Percentiles rank a stretch among this genome's conserved stretches.
Conservation (phyloP, 2,888 invertebrate genomes). For the Junonia oenone region DNA sequence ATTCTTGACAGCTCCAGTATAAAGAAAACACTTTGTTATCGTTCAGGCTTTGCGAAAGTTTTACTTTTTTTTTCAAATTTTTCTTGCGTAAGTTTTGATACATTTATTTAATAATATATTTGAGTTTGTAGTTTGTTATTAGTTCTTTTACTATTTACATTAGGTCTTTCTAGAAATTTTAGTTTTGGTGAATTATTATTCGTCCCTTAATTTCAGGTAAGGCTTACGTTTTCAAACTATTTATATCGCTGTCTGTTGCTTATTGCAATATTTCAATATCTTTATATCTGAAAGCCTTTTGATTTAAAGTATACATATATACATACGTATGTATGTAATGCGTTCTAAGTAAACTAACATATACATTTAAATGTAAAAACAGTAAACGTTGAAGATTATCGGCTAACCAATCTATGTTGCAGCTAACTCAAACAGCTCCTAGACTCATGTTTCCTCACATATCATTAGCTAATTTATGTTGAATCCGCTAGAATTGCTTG, state of each 20-base stretch:
- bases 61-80: background rate
- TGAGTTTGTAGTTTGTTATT: too few relatives aligned
- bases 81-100: background rate
- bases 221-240: too few relatives aligned
- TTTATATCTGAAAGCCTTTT: too few relatives aligned
- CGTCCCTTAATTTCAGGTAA: too few relatives aligned
- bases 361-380: background rate
- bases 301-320: too few relatives aligned
- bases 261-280: too few relatives aligned
- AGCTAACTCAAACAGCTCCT: constrained; percentile 21
- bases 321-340: too few relatives aligned
- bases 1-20: background rate
- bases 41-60: too few relatives aligned
- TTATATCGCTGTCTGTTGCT: too few relatives aligned
- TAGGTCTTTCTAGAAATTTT: too few relatives aligned
- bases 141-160: too few relatives aligned
- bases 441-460: constrained; percentile 51
- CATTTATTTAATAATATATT: background rate
- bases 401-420: constrained; percentile 3
- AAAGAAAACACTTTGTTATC: background rate
- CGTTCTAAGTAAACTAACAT: background rate
- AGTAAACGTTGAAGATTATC: background rate
- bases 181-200: too few relatives aligned
- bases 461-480: constrained; percentile 70
- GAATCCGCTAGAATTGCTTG: constrained; percentile 61